Evolutionary conservation across 2,888 invertebrate genomes (phyloP).

Genomic region (Torymus aiolomorphi): DNA sequence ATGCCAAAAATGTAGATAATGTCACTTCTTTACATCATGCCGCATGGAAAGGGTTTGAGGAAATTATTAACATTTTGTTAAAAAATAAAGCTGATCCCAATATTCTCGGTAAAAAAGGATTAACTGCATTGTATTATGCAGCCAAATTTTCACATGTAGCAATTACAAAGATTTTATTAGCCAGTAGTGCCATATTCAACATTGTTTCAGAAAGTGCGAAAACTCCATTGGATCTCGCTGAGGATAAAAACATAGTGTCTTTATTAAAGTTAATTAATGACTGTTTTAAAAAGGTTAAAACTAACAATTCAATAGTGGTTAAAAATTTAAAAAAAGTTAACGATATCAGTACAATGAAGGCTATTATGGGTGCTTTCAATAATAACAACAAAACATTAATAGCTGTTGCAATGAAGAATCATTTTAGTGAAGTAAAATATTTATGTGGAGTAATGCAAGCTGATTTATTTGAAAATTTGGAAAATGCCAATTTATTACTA

Average conservation of each 20-base stretch:
- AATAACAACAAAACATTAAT: constrained; percentile 44
- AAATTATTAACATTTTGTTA: no score
- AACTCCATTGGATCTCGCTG: constrained; percentile 33
- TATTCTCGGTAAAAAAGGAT: background rate
- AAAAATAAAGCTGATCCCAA: background rate
- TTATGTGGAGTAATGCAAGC: no score
- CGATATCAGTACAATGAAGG: constrained; percentile 50
- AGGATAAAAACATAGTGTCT: no score
- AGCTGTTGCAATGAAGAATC: constrained; percentile 13
- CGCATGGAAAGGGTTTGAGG: background rate
- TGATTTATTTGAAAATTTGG: no score
- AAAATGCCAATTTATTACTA: no score
- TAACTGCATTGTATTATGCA: constrained; percentile 23
- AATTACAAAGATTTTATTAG: background rate
- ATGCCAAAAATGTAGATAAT: constrained; percentile 56
- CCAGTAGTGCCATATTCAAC: constrained; percentile 20
- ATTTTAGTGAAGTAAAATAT: no score
- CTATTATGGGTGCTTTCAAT: constrained; percentile 52
- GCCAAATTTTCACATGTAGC: background rate
- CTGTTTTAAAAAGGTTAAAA: constrained; percentile 40
- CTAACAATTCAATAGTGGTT: constrained; percentile 41
- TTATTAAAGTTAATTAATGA: no score
- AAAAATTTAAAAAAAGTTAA: constrained; percentile 41
- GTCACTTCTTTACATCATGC: constrained; percentile 25
- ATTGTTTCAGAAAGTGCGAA: background rate